Evolutionary conservation across 1,140 invertebrate genomes (phyloP).

Genomic region (Hycleus phaleratus): DNA sequence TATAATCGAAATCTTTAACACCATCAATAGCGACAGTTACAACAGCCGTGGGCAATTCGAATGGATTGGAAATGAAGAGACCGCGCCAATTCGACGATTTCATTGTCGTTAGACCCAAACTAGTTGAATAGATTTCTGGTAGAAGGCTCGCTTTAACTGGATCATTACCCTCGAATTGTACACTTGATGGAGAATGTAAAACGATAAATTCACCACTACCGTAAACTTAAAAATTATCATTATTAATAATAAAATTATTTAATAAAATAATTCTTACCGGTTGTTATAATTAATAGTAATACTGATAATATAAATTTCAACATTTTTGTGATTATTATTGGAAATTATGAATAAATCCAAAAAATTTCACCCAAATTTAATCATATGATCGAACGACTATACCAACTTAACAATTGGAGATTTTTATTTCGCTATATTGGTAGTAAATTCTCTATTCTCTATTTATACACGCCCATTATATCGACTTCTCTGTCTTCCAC

Average conservation of each 20-base stretch:
- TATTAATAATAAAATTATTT: not conserved
- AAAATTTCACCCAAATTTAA: too few species aligned
- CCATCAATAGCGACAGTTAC: slow-evolving; percentile 68
- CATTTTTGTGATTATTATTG: too few species aligned
- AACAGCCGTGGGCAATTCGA: slow-evolving; percentile 67
- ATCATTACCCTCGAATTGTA: slow-evolving; percentile 57
- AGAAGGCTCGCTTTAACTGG: slow-evolving; percentile 52
- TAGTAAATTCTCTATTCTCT: too few species aligned
- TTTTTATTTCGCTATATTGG: too few species aligned
- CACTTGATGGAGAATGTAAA: slow-evolving; percentile 55
- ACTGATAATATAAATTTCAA: too few species aligned
- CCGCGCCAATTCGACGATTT: slow-evolving; percentile 63
- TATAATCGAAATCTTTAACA: slow-evolving; percentile 46
- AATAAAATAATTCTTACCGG: not conserved
- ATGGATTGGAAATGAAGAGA: slow-evolving; percentile 61
- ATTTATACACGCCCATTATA: too few species aligned
- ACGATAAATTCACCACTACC: slow-evolving; percentile 60
- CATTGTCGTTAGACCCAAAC: slow-evolving; percentile 59
- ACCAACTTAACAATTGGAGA: not conserved
- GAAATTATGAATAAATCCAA: too few species aligned
- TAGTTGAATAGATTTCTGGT: slow-evolving; percentile 64
- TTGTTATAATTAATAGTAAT: not conserved
- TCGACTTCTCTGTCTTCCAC: too few species aligned
- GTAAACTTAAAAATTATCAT: slow-evolving; percentile 45
- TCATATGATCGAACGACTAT: too few species aligned